Evolutionary conservation across 2,888 invertebrate genomes (phyloP).

Genomic region (Deroplatys truncata): DNA sequence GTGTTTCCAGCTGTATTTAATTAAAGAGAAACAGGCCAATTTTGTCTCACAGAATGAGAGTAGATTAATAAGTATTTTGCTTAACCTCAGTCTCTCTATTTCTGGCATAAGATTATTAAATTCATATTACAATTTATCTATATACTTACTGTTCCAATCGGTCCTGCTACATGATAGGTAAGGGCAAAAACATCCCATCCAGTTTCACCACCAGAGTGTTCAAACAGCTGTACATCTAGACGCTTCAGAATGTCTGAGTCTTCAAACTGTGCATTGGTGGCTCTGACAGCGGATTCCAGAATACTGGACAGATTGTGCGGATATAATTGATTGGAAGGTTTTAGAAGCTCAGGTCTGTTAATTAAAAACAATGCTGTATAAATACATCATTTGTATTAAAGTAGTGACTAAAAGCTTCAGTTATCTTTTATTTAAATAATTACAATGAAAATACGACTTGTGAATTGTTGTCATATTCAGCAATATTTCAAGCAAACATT

Average conservation of each 20-base stretch:
- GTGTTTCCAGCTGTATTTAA: too few species aligned
- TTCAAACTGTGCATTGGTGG: conserved; percentile 92
- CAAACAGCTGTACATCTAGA: conserved; percentile 74
- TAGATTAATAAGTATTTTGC: too few species aligned
- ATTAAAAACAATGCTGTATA: conserved; percentile 25
- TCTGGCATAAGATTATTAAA: too few species aligned
- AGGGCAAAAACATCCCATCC: conserved; percentile 90
- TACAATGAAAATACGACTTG: not conserved
- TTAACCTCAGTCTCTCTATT: too few species aligned
- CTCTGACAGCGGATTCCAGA: conserved; percentile 79
- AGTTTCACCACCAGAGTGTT: conserved; percentile 63
- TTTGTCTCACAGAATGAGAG: too few species aligned
- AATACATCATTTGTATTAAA: too few species aligned
- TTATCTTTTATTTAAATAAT: not conserved
- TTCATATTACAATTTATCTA: too few species aligned
- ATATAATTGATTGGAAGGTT: conserved; percentile 80
- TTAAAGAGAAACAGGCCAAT: too few species aligned
- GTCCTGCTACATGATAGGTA: conserved; percentile 83
- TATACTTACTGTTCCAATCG: conserved; percentile 70
- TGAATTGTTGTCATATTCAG: too few species aligned
- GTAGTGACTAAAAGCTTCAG: not conserved
- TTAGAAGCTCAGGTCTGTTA: conserved; percentile 77
- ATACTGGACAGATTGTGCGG: conserved; percentile 84
- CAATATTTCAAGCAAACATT: too few species aligned
- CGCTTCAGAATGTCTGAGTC: conserved; percentile 85